phyloP scores from a whole-genome alignment of 2,797 vertebrate genomes.

The Heterohyrax brucei region DNA sequence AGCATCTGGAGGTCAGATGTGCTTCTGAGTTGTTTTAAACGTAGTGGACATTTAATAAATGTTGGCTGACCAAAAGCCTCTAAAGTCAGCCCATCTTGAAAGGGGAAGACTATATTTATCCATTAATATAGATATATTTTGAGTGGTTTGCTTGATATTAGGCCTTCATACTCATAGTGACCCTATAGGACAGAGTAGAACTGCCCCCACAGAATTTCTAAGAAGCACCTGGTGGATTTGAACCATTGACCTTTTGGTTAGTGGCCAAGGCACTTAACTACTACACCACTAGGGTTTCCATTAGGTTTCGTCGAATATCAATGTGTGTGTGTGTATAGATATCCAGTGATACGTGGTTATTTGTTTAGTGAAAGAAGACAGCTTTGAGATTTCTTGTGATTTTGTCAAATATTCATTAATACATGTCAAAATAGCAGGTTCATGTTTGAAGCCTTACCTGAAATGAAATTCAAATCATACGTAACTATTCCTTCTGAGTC shows the following conservation, averaged over 20 bases:
- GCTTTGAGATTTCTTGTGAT: constrained; percentile 25
- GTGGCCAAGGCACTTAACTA: too few relatives aligned
- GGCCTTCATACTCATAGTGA: background rate
- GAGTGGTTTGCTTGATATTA: background rate
- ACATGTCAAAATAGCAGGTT: constrained; percentile 16
- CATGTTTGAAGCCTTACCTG: background rate
- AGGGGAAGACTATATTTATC: background rate
- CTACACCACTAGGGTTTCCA: too few relatives aligned
- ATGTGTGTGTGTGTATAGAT: background rate
- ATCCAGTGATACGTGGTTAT: background rate
- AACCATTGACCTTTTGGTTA: too few relatives aligned
- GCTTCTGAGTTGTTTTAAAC: background rate
- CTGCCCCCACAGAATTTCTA: too few relatives aligned
- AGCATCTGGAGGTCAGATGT: background rate
- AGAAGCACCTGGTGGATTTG: too few relatives aligned
- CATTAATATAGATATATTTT: background rate
- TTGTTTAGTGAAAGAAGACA: constrained; percentile 20
- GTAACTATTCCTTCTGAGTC: background rate
- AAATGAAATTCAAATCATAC: background rate
- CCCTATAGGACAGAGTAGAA: too few relatives aligned
- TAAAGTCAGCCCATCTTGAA: background rate
- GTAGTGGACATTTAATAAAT: background rate
- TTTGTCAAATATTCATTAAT: constrained; percentile 49
- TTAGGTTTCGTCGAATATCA: too few relatives aligned
- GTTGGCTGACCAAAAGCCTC: background rate